Conservation (phyloP, 2,113 vertebrate species). For the Pangasianodon gigas region DNA sequence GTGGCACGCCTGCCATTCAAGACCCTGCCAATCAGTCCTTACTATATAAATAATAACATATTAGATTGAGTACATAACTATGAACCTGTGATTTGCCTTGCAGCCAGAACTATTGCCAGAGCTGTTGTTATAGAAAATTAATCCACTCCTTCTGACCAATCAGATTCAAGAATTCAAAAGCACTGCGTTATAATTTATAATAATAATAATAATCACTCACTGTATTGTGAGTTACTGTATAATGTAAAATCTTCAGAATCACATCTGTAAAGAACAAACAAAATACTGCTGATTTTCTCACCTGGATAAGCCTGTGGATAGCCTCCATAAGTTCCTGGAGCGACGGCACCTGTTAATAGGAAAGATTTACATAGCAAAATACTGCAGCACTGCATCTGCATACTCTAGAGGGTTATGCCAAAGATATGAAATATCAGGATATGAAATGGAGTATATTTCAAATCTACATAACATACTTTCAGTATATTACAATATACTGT, state of each 20-base stretch:
- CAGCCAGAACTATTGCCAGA: not conserved
- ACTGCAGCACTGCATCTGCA: not conserved
- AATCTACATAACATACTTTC: not conserved
- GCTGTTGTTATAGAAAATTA: not conserved
- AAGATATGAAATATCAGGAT: not conserved
- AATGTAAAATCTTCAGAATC: not conserved
- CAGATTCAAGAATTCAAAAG: not conserved
- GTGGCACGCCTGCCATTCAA: not conserved
- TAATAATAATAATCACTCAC: not conserved
- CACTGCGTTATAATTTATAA: not conserved
- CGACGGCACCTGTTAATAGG: slow-evolving; percentile 57
- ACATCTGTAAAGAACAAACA: not conserved
- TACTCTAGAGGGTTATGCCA: not conserved
- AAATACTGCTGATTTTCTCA: slow-evolving; percentile 39
- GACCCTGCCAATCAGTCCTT: not conserved
- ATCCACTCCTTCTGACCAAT: not conserved
- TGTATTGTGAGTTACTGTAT: not conserved
- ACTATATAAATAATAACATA: not conserved
- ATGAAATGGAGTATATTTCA: not conserved
- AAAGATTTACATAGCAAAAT: slow-evolving; percentile 8
- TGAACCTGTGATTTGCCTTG: not conserved
- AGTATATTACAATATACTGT: not conserved
- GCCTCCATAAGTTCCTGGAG: slow-evolving; percentile 66
- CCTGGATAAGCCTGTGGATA: slow-evolving; percentile 71
- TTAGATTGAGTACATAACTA: not conserved